Conservation (phyloP, 2,888 invertebrate species). For the Stictocephala bisonia region DNA sequence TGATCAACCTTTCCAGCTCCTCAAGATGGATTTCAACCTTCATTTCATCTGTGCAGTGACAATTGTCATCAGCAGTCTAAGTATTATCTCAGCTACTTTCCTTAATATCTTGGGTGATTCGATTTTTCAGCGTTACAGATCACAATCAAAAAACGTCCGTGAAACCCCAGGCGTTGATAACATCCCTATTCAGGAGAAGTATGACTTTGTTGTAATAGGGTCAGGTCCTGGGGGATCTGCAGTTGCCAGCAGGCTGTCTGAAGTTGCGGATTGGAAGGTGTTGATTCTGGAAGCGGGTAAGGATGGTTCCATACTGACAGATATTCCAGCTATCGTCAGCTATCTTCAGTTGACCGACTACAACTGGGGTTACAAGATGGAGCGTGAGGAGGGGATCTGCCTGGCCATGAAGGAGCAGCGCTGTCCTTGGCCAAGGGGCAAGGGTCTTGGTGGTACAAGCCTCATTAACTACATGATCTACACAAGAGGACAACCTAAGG, state of each 20-base stretch:
- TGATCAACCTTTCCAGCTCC: no score
- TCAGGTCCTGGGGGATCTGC: constrained; percentile 3
- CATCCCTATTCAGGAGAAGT: no score
- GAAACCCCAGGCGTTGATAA: no score
- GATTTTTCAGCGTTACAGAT: no score
- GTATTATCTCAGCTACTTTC: no score
- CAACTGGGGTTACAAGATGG: constrained; percentile 78
- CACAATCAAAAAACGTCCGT: no score
- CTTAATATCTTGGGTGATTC: no score
- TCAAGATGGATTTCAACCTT: no score
- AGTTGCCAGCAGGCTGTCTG: not conserved
- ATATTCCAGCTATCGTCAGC: constrained; percentile 70
- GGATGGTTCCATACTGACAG: constrained; percentile 68
- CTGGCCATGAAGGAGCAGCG: constrained; percentile 63
- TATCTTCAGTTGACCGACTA: constrained; percentile 71
- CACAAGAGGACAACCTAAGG: constrained; percentile 58
- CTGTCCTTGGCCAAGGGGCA: constrained; percentile 58
- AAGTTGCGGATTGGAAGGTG: constrained; percentile 61
- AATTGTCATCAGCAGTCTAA: no score
- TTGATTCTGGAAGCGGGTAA: constrained; percentile 75
- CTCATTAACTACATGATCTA: constrained; percentile 73
- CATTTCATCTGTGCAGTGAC: no score
- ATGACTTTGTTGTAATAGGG: constrained; percentile 2
- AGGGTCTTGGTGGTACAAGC: constrained; percentile 63
- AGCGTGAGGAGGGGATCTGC: constrained; percentile 72